Conservation (phyloP, 2,797 vertebrate species). For the Chrosomus eos region DNA sequence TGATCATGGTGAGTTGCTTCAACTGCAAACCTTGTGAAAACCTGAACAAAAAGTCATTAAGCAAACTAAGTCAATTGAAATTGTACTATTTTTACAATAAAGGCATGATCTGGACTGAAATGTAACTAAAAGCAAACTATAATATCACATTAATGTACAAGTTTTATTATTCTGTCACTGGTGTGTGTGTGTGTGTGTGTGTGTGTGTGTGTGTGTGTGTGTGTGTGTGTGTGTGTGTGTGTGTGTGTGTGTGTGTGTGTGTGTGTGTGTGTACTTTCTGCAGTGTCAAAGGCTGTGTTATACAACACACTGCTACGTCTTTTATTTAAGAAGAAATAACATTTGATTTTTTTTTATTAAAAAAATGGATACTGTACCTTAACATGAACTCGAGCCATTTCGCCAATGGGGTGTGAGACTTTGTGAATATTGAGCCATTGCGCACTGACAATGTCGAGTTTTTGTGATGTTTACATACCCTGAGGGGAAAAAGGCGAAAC, state of each 20-base stretch:
- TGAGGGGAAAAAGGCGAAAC: no score
- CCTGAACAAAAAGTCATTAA: not conserved
- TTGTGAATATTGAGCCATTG: not conserved
- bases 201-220: no score
- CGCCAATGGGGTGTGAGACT: not conserved
- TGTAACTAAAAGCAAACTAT: not conserved
- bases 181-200: no score
- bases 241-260: no score
- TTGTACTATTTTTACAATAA: not conserved
- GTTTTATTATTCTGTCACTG: no score
- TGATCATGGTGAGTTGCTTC: not conserved
- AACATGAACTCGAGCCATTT: not conserved
- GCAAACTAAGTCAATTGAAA: not conserved
- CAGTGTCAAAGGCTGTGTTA: no score
- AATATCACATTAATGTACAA: no score
- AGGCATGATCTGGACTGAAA: not conserved
- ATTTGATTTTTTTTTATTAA: no score
- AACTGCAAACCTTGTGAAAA: constrained; percentile 3
- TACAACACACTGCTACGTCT: no score
- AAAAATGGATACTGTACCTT: not conserved
- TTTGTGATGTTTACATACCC: not conserved
- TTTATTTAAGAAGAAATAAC: no score
- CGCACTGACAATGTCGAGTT: not conserved
- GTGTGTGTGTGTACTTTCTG: no score
- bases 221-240: no score